These are phyloP conservation scores for Tokudaia muenninki DNA, from an alignment of 2,797 vertebrate species.

Conservation along the genomic window DNA sequence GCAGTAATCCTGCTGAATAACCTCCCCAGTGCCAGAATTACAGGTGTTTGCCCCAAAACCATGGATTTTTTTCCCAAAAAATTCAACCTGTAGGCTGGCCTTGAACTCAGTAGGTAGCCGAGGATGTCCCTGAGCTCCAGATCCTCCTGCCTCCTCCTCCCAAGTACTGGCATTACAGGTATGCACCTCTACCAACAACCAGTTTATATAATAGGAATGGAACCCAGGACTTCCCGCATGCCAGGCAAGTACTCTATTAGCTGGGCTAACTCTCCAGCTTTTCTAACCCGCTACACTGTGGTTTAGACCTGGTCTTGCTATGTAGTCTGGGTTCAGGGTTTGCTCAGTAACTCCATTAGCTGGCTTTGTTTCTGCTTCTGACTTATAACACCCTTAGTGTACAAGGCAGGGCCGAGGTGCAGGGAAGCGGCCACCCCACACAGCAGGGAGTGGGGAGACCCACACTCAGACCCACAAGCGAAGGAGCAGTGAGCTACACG, in stretches of 20 bases:
- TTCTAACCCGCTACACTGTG: too few species aligned
- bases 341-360: background rate
- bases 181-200: background rate
- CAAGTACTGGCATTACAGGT: background rate
- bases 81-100: background rate
- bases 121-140: background rate
- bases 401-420: background rate
- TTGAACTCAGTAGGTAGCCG: background rate
- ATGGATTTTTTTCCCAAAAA: background rate
- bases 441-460: background rate
- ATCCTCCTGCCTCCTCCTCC: background rate
- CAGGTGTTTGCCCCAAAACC: too few species aligned
- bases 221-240: background rate
- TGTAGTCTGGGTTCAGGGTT: background rate
- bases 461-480: background rate
- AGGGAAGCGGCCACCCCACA: background rate
- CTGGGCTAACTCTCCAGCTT: background rate
- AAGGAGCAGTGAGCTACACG: background rate
- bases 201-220: too few species aligned
- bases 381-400: background rate
- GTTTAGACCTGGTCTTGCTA: background rate
- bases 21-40: background rate
- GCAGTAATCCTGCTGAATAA: background rate
- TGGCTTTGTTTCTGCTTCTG: background rate
- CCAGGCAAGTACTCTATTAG: background rate